These are phyloP conservation scores for Pegoplata infirma DNA, from an alignment of 2,888 invertebrate species.

Conservation along the genomic window DNA sequence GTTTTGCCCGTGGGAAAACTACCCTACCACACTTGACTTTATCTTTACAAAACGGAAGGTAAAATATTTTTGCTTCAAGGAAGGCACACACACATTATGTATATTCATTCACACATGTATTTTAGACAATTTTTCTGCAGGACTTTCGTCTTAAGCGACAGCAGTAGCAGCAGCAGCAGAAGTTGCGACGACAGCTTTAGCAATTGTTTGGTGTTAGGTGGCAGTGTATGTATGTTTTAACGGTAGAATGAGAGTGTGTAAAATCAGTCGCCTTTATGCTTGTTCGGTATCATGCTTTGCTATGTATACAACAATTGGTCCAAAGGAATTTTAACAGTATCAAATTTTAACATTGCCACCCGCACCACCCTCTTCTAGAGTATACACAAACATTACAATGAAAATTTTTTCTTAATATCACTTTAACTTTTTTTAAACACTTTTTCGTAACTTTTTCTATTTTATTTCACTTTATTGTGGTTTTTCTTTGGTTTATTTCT, in stretches of 20 bases:
- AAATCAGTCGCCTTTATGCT: slow-evolving; percentile 34
- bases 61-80: slow-evolving; percentile 40
- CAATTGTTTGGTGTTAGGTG: not conserved
- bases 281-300: slow-evolving; percentile 48
- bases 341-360: slow-evolving; percentile 53
- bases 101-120: not conserved
- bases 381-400: slow-evolving; percentile 51
- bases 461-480: not conserved
- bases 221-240: slow-evolving; percentile 4
- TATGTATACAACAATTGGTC: slow-evolving; percentile 65
- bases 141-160: not conserved
- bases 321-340: slow-evolving; percentile 65
- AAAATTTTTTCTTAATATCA: slow-evolving; percentile 7
- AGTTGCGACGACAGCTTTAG: not conserved
- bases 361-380: slow-evolving; percentile 50
- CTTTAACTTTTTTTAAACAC: slow-evolving; percentile 3
- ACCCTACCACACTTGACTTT: slow-evolving; percentile 60
- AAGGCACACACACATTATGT: slow-evolving; percentile 22
- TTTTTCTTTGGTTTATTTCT: slow-evolving; percentile 14
- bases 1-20: slow-evolving; percentile 55
- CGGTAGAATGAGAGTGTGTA: no score
- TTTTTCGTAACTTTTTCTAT: not conserved
- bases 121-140: slow-evolving; percentile 26
- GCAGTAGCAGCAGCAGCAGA: not conserved
- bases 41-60: slow-evolving; percentile 55